Conservation (phyloP, 2,888 invertebrate species). For the Timema cristinae region DNA sequence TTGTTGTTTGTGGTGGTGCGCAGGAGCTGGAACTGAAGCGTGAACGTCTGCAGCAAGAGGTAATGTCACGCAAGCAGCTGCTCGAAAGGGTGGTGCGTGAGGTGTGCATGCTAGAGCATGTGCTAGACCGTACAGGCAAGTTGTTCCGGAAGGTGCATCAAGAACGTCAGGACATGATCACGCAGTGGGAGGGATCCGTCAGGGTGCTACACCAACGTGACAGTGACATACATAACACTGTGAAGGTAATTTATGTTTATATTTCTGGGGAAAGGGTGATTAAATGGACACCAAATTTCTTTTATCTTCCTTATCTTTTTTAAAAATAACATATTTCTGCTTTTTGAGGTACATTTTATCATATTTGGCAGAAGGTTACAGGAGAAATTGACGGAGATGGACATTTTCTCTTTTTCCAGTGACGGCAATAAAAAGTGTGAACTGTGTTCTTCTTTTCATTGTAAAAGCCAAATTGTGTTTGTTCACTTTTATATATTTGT, state of each 20-base stretch:
- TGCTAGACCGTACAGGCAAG: constrained; percentile 50
- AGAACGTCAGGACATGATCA: constrained; percentile 62
- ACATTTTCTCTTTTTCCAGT: too few relatives aligned
- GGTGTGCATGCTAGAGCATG: constrained; percentile 53
- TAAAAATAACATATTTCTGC: too few relatives aligned
- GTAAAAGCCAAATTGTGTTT: too few relatives aligned
- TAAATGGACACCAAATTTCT: too few relatives aligned
- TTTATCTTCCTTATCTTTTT: too few relatives aligned
- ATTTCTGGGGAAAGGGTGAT: too few relatives aligned
- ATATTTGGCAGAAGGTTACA: too few relatives aligned
- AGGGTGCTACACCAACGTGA: constrained; percentile 67
- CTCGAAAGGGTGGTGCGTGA: constrained; percentile 50
- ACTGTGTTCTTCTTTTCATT: too few relatives aligned
- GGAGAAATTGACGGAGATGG: too few relatives aligned
- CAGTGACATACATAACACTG: constrained; percentile 53
- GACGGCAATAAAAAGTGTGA: too few relatives aligned
- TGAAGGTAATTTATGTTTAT: constrained; percentile 38
- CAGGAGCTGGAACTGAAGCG: constrained; percentile 54
- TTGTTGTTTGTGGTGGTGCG: constrained; percentile 10
- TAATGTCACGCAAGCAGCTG: constrained; percentile 47
- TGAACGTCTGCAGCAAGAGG: constrained; percentile 39
- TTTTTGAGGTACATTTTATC: too few relatives aligned
- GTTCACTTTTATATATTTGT: too few relatives aligned
- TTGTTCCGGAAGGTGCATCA: constrained; percentile 50
- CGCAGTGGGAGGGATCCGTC: constrained; percentile 68